These are phyloP conservation scores for Tinea pellionella DNA, from an alignment of 2,888 invertebrate species.

Conservation along the genomic window DNA sequence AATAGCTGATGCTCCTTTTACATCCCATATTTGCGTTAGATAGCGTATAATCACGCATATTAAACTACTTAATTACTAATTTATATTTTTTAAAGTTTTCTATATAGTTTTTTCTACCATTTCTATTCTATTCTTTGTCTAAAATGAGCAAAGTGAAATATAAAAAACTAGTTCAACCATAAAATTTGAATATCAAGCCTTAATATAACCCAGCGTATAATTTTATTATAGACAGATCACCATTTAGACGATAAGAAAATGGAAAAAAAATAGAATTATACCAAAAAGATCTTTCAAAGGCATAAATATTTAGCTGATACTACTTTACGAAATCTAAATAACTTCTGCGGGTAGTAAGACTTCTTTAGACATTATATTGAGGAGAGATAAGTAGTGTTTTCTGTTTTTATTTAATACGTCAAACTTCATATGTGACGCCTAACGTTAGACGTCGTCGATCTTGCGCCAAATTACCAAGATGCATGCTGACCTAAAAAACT, in stretches of 20 bases:
- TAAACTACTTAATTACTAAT: too few relatives aligned
- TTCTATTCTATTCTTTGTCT: too few relatives aligned
- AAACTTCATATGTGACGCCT: too few relatives aligned
- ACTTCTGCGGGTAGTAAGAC: neutral
- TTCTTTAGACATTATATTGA: neutral
- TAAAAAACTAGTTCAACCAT: neutral
- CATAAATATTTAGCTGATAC: neutral
- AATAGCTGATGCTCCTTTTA: too few relatives aligned
- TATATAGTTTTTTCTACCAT: too few relatives aligned
- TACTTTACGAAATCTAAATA: neutral
- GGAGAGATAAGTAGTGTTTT: neutral
- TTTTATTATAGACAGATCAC: constrained; percentile 4
- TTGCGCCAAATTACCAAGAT: too few relatives aligned
- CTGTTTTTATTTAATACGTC: neutral
- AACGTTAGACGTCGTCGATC: too few relatives aligned
- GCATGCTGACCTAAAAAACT: too few relatives aligned
- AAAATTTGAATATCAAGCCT: neutral
- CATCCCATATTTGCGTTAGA: too few relatives aligned
- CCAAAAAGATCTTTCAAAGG: neutral
- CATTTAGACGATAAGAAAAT: neutral
- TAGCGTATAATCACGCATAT: too few relatives aligned
- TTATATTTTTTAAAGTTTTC: too few relatives aligned
- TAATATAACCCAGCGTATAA: neutral
- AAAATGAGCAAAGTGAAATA: too few relatives aligned
- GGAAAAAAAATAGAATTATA: neutral